Conservation (phyloP, 35 echinoderm and acorn worm species). For the Heliocidaris erythrogramma region DNA sequence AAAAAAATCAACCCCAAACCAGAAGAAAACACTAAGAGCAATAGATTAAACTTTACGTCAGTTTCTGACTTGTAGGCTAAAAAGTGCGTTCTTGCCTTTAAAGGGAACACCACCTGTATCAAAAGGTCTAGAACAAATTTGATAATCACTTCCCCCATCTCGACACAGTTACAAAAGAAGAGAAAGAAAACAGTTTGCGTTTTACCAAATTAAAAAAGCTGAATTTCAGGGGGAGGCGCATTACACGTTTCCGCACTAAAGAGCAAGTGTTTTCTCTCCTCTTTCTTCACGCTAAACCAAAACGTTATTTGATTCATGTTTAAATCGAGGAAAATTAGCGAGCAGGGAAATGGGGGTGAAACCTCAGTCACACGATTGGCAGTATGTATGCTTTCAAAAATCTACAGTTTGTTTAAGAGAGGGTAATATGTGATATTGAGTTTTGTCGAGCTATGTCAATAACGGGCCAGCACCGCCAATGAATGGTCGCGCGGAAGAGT, state of each 20-base stretch:
- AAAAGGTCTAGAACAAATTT: slow-evolving; percentile 34
- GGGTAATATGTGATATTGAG: slow-evolving; percentile 23
- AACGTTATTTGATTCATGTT: slow-evolving; percentile 35
- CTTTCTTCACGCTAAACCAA: neutral
- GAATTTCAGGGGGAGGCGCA: slow-evolving; percentile 7
- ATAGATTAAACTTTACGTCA: neutral
- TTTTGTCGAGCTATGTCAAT: neutral
- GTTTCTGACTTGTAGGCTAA: neutral
- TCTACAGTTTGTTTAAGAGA: slow-evolving; percentile 37
- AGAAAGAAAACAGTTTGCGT: slow-evolving; percentile 40
- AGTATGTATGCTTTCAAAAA: slow-evolving; percentile 21
- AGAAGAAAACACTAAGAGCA: neutral
- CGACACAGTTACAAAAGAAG: slow-evolving; percentile 25
- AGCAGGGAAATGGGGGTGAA: neutral
- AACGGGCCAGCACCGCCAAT: neutral
- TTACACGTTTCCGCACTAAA: neutral
- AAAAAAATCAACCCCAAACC: neutral
- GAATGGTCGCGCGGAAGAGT: slow-evolving; percentile 5
- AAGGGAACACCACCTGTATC: slow-evolving; percentile 31
- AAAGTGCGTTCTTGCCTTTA: slow-evolving; percentile 14
- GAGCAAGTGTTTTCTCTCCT: neutral
- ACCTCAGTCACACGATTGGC: slow-evolving; percentile 17
- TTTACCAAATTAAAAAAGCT: neutral
- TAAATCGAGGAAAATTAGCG: slow-evolving; percentile 19
- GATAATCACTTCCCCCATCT: slow-evolving; percentile 33